Percentiles rank a stretch among this genome's conserved stretches.
phyloP scores from a whole-genome alignment of 1,140 invertebrate species.

The Drosophila arawakana region DNA sequence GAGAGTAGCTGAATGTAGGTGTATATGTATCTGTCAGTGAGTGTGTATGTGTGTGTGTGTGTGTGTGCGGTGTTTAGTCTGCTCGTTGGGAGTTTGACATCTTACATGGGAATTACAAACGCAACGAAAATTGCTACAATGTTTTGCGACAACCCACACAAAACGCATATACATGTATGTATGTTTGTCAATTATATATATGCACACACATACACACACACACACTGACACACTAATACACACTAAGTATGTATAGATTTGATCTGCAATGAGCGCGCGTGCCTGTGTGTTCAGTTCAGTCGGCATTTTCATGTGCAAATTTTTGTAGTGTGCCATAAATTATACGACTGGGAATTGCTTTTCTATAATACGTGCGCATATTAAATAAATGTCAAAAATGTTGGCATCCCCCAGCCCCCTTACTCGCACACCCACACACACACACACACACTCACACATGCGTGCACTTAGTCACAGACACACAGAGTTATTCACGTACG shows the following conservation, averaged over 20 bases:
- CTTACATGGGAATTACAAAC: conserved; percentile 83
- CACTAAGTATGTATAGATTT: conserved; percentile 23
- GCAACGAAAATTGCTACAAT: conserved; percentile 78
- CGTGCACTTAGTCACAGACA: conserved; percentile 8
- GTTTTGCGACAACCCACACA: conserved; percentile 68
- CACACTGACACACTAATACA: neutral
- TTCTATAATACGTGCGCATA: conserved; percentile 83
- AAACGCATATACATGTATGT: conserved; percentile 9
- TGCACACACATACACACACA: conserved; percentile 20
- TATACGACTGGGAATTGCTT: conserved; percentile 82
- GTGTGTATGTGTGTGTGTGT: conserved; percentile 1
- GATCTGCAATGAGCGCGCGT: conserved; percentile 13
- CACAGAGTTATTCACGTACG: conserved; percentile 14
- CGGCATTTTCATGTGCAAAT: conserved; percentile 78
- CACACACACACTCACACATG: neutral
- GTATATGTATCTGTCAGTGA: neutral
- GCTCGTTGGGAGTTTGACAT: conserved; percentile 74
- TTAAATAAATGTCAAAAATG: conserved; percentile 83
- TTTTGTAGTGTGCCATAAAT: conserved; percentile 82
- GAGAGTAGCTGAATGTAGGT: conserved; percentile 13
- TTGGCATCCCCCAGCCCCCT: conserved; percentile 43
- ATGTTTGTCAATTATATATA: conserved; percentile 19
- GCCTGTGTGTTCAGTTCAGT: conserved; percentile 14
- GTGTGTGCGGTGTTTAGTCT: conserved; percentile 26
- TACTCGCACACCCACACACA: neutral